Percentiles rank a stretch among this genome's conserved stretches.
phyloP scores from a whole-genome alignment of 2,113 vertebrate genomes.

The Dendrocopos noguchii region DNA sequence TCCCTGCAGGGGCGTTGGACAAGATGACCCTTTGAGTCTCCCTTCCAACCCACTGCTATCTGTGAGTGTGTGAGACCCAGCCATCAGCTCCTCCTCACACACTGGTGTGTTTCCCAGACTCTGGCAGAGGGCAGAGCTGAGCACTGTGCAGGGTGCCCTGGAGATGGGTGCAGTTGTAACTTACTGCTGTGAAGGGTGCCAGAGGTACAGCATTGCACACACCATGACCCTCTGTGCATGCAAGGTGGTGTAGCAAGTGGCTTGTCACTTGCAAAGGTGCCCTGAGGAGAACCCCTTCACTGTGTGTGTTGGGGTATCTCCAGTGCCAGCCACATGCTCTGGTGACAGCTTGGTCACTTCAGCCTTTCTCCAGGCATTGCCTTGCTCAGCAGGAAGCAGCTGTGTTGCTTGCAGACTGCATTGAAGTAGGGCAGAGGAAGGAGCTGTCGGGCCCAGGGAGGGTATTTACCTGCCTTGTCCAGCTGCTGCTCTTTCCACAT shows the following conservation, averaged over 20 bases:
- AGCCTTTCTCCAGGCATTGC: neutral
- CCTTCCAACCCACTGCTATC: too few species aligned
- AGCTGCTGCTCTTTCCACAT: rapidly evolving
- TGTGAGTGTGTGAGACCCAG: too few species aligned
- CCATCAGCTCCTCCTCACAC: neutral
- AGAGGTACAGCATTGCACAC: neutral
- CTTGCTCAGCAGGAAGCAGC: rapidly evolving
- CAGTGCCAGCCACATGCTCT: neutral
- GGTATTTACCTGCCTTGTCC: neutral
- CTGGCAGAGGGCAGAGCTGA: neutral
- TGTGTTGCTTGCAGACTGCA: rapidly evolving
- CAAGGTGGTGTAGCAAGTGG: neutral
- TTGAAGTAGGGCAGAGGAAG: neutral
- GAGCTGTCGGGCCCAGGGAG: too few species aligned
- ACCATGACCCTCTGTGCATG: rapidly evolving
- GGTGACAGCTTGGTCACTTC: neutral
- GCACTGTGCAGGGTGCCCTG: neutral
- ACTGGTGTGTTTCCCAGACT: neutral
- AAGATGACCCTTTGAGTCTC: too few species aligned
- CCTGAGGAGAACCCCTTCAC: neutral
- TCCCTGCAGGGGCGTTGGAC: too few species aligned
- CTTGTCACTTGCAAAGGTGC: too few species aligned
- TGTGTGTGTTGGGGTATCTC: neutral
- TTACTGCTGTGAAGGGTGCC: rapidly evolving
- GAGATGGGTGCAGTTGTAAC: neutral